Conservation (phyloP, 2,888 invertebrate species). For the Latrodectus hesperus region DNA sequence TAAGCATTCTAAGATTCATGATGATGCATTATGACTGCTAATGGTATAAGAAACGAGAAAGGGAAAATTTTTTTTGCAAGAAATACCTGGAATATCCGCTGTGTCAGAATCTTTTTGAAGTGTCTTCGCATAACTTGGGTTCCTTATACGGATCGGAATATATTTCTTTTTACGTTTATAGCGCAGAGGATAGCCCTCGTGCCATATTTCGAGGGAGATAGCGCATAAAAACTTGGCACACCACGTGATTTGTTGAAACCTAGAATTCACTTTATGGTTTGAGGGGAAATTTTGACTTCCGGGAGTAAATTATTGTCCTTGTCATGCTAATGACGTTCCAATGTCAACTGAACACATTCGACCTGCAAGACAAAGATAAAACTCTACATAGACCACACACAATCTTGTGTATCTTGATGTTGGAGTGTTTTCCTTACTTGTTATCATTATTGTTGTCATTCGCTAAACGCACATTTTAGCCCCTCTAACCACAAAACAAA, state of each 20-base stretch:
- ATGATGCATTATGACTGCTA: slow-evolving; percentile 37
- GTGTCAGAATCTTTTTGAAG: background rate
- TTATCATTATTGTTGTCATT: too few species aligned
- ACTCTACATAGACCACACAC: slow-evolving; percentile 61
- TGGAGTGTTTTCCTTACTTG: background rate
- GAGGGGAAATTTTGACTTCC: slow-evolving; percentile 34
- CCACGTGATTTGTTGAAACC: slow-evolving; percentile 58
- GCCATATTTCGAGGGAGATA: slow-evolving; percentile 44
- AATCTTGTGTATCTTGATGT: background rate
- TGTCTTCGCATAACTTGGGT: slow-evolving; percentile 20
- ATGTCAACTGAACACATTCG: slow-evolving; percentile 55
- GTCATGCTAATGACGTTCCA: slow-evolving; percentile 56
- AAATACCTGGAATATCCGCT: background rate
- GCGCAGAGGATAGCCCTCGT: slow-evolving; percentile 26
- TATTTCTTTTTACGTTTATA: slow-evolving; percentile 49
- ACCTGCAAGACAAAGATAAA: slow-evolving; percentile 57
- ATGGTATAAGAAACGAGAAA: background rate
- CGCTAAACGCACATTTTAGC: too few species aligned
- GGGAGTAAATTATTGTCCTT: slow-evolving; percentile 55
- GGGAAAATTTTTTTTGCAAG: too few species aligned
- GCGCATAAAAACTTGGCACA: slow-evolving; percentile 53
- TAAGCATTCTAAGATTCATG: background rate
- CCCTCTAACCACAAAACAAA: too few species aligned
- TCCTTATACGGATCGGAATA: slow-evolving; percentile 42
- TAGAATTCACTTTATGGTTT: slow-evolving; percentile 23